phyloP scores from a whole-genome alignment of 2,888 invertebrate species.

The Caenorhabditis auriculariae region DNA sequence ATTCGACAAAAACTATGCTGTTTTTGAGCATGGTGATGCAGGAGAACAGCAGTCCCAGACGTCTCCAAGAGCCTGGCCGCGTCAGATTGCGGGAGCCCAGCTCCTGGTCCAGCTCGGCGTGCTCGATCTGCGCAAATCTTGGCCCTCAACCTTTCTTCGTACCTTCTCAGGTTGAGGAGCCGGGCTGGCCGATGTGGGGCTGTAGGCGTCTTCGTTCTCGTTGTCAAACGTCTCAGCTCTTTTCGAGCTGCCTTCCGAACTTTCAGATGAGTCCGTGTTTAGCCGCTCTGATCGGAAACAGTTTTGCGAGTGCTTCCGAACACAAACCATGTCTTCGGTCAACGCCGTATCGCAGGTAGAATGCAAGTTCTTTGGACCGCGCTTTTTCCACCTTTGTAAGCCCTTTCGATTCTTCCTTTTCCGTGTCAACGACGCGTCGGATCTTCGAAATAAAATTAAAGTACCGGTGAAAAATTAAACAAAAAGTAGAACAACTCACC shows the following conservation, averaged over 20 bases:
- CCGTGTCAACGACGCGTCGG: no score
- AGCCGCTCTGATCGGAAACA: slow-evolving; percentile 1
- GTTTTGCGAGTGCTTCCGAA: neutral
- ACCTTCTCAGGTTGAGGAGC: slow-evolving; percentile 10
- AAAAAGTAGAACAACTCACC: no score
- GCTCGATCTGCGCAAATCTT: slow-evolving; percentile 13
- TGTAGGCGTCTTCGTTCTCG: slow-evolving; percentile 9
- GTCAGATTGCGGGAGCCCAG: slow-evolving; percentile 14
- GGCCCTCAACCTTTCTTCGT: neutral
- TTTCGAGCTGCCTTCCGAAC: slow-evolving; percentile 8
- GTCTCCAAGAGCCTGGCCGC: no score
- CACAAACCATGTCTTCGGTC: no score
- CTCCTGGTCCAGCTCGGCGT: slow-evolving; percentile 18
- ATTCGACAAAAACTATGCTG: slow-evolving; percentile 20
- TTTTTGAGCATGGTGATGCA: slow-evolving; percentile 15
- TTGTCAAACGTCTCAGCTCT: slow-evolving; percentile 13
- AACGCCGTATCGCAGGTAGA: no score
- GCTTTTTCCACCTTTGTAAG: no score
- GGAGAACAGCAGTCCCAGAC: slow-evolving; percentile 10
- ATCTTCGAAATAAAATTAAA: no score
- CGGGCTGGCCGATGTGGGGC: slow-evolving; percentile 11
- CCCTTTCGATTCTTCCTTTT: no score
- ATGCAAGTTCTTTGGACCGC: no score
- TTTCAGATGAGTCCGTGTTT: slow-evolving; percentile 15
- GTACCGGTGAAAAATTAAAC: no score